phyloP scores from a whole-genome alignment of 2,888 invertebrate genomes.

The Heliconius ethilla region DNA sequence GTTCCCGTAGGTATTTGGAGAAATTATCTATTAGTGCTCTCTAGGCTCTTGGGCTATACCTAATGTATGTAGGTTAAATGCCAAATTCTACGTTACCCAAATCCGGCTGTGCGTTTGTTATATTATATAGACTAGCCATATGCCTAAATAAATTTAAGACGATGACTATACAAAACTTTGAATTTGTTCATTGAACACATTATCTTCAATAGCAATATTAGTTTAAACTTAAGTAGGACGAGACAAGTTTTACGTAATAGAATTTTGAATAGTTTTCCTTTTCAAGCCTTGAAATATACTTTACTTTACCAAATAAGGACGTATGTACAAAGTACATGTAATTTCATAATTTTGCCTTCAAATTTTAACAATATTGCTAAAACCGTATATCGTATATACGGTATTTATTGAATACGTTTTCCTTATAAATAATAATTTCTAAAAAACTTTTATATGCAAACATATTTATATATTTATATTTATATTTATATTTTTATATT shows the following conservation, averaged over 20 bases:
- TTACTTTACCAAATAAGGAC: conserved; percentile 24
- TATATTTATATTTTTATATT: too few species aligned
- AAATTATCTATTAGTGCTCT: too few species aligned
- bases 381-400: not conserved
- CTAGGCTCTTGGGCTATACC: too few species aligned
- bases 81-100: not conserved
- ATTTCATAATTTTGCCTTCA: conserved; percentile 20
- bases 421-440: too few species aligned
- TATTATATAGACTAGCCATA: not conserved
- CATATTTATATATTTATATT: too few species aligned
- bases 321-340: not conserved
- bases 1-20: too few species aligned
- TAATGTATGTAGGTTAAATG: not conserved
- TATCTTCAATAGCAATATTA: not conserved
- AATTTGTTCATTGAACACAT: not conserved
- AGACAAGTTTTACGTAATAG: conserved; percentile 24
- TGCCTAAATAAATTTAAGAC: not conserved
- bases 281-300: conserved; percentile 22
- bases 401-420: not conserved
- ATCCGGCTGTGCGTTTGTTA: not conserved
- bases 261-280: conserved; percentile 32
- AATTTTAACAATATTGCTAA: not conserved
- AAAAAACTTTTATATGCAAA: too few species aligned
- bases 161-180: not conserved
- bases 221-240: conserved; percentile 15